phyloP scores from a whole-genome alignment of 2,797 vertebrate species.

The Semotilus atromaculatus region DNA sequence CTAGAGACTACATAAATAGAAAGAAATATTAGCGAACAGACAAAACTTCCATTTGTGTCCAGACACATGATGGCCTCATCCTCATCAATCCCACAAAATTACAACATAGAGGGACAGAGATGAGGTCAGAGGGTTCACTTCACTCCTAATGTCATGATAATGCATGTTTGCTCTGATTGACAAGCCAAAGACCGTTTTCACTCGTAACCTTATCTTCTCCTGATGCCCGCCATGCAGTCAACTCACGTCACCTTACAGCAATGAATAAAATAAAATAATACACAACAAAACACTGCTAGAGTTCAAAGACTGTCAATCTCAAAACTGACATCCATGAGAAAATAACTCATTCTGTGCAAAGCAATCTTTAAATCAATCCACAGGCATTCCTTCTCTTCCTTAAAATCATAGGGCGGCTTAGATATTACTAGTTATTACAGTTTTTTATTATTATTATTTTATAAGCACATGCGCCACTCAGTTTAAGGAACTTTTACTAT shows the following conservation, averaged over 20 bases:
- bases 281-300: background rate
- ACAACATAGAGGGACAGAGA: constrained; percentile 19
- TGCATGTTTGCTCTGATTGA: constrained; percentile 32
- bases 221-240: background rate
- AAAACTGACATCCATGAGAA: constrained; percentile 1
- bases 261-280: background rate
- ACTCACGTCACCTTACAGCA: background rate
- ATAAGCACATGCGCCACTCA: background rate
- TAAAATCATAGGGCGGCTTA: background rate
- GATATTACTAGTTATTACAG: background rate
- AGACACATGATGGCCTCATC: background rate
- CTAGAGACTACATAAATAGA: background rate
- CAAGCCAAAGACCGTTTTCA: constrained; percentile 21
- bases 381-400: background rate
- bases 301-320: background rate
- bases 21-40: background rate
- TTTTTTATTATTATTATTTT: background rate
- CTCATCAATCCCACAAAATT: constrained; percentile 13
- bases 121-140: constrained; percentile 48
- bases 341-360: background rate
- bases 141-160: constrained; percentile 44
- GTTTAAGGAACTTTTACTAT: background rate
- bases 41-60: constrained; percentile 9
- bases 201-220: background rate
- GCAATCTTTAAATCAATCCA: background rate